phyloP scores from a whole-genome alignment of 2,797 vertebrate genomes.

The Carapus acus region DNA sequence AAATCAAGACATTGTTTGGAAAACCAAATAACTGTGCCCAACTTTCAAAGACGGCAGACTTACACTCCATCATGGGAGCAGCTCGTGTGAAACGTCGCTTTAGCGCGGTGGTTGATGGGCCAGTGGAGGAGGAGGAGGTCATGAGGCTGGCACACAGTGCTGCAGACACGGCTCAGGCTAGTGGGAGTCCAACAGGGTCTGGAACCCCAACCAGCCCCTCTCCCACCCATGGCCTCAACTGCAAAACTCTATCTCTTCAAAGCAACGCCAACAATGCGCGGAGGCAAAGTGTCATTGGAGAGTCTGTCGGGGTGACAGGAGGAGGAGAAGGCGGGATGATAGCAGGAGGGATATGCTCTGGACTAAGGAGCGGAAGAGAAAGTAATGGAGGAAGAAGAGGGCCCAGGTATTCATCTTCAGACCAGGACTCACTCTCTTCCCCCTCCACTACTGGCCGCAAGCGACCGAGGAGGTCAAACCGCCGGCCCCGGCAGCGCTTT shows the following conservation, averaged over 20 bases:
- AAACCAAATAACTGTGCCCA: conserved; percentile 1
- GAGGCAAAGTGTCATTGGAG: conserved; percentile 50
- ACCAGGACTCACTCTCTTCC: conserved; percentile 56
- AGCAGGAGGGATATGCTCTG: conserved; percentile 52
- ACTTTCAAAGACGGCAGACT: conserved; percentile 10
- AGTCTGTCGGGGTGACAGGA: conserved; percentile 43
- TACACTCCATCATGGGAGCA: conserved; percentile 65
- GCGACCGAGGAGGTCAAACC: conserved; percentile 52
- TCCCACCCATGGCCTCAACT: conserved; percentile 63
- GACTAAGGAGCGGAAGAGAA: conserved; percentile 45
- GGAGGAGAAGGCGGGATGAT: conserved; percentile 59
- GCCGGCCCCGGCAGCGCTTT: conserved; percentile 73
- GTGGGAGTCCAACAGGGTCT: conserved; percentile 54
- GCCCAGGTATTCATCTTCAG: conserved; percentile 44
- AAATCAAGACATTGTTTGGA: conserved; percentile 20
- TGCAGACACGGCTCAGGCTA: conserved; percentile 60
- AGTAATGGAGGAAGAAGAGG: conserved; percentile 54
- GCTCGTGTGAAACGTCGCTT: conserved; percentile 79
- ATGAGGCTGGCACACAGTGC: conserved; percentile 75
- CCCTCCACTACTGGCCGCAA: conserved; percentile 50
- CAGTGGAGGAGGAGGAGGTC: conserved; percentile 77
- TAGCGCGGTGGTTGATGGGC: conserved; percentile 75
- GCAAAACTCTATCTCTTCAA: conserved; percentile 60
- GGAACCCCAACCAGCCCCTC: conserved; percentile 54
- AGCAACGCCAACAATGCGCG: conserved; percentile 56